Percentiles rank a stretch among this genome's conserved stretches.
These are phyloP conservation scores for Drosophila gunungcola DNA, from an alignment of 1,140 invertebrate species.

Conservation along the genomic window DNA sequence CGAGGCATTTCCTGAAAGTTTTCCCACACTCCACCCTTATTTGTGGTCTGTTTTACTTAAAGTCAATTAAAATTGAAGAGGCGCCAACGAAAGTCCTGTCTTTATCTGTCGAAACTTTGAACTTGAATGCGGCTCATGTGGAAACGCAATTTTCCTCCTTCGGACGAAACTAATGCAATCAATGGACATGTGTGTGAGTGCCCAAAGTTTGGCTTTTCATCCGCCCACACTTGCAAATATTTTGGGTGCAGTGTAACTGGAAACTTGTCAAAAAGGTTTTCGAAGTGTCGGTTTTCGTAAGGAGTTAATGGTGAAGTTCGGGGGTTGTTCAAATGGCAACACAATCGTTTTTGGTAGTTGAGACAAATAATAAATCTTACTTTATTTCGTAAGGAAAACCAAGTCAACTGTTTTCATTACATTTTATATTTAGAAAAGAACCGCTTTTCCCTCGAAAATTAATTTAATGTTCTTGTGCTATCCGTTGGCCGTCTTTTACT, in stretches of 20 bases:
- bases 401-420: too few relatives aligned
- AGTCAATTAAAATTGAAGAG: constrained; percentile 77
- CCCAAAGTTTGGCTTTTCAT: constrained; percentile 27
- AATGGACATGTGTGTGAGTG: constrained; percentile 45
- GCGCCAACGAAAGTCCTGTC: constrained; percentile 38
- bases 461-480: too few relatives aligned
- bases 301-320: constrained; percentile 1
- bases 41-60: constrained; percentile 70
- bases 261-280: constrained; percentile 32
- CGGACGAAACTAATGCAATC: constrained; percentile 63
- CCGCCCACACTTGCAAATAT: not conserved
- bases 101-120: constrained; percentile 60
- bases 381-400: too few relatives aligned
- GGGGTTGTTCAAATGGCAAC: constrained; percentile 19
- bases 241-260: constrained; percentile 32
- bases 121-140: constrained; percentile 45
- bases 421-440: too few relatives aligned
- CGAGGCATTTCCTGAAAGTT: constrained; percentile 68
- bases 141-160: constrained; percentile 30
- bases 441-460: too few relatives aligned
- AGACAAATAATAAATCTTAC: not conserved
- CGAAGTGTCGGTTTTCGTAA: constrained; percentile 26
- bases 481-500: too few relatives aligned
- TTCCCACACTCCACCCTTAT: constrained; percentile 11
- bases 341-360: not conserved